These are phyloP conservation scores for Scolopax mira DNA, from an alignment of 2,113 vertebrate genomes.

Conservation along the genomic window DNA sequence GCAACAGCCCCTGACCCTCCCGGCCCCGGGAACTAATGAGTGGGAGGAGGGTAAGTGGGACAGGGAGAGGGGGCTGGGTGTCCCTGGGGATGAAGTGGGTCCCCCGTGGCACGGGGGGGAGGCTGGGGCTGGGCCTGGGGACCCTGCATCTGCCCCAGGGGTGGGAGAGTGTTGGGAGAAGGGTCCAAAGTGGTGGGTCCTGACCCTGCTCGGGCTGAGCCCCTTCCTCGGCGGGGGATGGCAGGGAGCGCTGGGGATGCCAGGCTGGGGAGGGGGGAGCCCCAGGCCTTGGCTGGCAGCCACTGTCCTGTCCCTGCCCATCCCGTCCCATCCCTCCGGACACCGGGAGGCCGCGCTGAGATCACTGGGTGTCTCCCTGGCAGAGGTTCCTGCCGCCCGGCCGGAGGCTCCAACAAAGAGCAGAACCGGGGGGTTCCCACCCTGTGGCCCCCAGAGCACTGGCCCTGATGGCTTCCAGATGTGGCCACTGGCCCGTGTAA, in stretches of 20 bases:
- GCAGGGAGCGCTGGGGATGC: fast-evolving
- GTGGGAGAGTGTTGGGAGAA: background rate
- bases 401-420: background rate
- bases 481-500: background rate
- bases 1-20: background rate
- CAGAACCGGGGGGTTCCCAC: background rate
- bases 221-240: fast-evolving
- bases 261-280: background rate
- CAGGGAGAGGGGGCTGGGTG: background rate
- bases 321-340: background rate
- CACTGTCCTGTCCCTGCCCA: background rate
- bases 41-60: background rate
- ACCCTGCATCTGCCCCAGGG: background rate
- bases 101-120: fast-evolving
- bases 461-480: slow-evolving; percentile 23
- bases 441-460: background rate
- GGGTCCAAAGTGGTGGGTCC: background rate
- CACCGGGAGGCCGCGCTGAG: background rate
- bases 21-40: background rate
- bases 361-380: slow-evolving; percentile 64
- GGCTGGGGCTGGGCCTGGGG: fast-evolving
- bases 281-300: background rate
- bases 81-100: background rate
- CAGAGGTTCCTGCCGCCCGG: background rate
- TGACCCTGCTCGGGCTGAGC: fast-evolving